Conservation (phyloP, 2,888 invertebrate genomes). For the Halictus ligatus region DNA sequence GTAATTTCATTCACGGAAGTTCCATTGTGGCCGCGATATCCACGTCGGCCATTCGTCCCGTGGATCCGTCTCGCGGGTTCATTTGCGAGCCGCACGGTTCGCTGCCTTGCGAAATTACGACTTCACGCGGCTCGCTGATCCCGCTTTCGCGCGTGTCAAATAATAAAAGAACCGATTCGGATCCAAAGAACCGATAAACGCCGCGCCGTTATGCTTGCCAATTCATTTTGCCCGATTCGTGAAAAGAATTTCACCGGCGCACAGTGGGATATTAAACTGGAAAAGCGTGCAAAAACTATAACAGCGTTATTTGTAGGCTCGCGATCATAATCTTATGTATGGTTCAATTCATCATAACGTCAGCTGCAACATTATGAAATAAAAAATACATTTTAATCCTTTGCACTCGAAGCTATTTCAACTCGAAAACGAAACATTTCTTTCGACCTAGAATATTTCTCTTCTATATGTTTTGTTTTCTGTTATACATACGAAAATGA, state of each 20-base stretch:
- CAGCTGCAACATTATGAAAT: too few relatives aligned
- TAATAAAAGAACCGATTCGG: background rate
- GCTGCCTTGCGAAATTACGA: slow-evolving; percentile 67
- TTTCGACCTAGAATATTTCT: too few relatives aligned
- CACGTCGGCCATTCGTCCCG: slow-evolving; percentile 34
- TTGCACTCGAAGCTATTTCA: too few relatives aligned
- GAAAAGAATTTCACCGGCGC: background rate
- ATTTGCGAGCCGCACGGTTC: slow-evolving; percentile 49
- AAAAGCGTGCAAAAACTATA: too few relatives aligned
- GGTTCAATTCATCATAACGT: too few relatives aligned
- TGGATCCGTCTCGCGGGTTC: slow-evolving; percentile 39
- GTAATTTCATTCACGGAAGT: slow-evolving; percentile 37
- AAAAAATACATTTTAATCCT: too few relatives aligned
- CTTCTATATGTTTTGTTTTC: too few relatives aligned
- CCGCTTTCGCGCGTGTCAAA: slow-evolving; percentile 34
- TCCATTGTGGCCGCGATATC: slow-evolving; percentile 51
- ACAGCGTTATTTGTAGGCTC: too few relatives aligned
- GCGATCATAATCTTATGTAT: too few relatives aligned
- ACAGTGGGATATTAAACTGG: background rate
- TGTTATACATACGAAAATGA: too few relatives aligned
- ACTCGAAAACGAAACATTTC: too few relatives aligned
- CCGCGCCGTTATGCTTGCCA: background rate
- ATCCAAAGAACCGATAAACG: background rate
- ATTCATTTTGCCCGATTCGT: background rate
- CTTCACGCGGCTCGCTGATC: slow-evolving; percentile 36